Percentiles rank a stretch among this genome's conserved stretches.
Conservation (phyloP, 2,113 vertebrate species). For the Corythoichthys intestinalis region DNA sequence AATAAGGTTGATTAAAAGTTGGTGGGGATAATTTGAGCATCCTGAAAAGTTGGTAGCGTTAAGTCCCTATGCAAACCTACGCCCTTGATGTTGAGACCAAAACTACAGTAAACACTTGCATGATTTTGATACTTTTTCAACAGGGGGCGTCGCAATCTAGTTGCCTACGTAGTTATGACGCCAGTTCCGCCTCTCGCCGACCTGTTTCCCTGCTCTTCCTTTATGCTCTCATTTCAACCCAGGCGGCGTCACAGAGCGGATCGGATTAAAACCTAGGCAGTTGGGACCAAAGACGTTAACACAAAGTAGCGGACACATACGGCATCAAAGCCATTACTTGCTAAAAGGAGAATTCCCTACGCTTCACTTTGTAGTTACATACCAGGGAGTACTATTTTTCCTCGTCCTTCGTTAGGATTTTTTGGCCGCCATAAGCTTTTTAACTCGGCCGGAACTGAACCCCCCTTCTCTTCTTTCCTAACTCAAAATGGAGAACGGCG, state of each 20-base stretch:
- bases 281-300: conserved; percentile 1
- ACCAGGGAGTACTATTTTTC: conserved; percentile 59
- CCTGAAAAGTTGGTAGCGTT: too few relatives aligned
- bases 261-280: neutral
- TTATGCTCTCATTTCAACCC: conserved; percentile 67
- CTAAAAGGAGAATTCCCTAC: conserved; percentile 39
- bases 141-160: conserved; percentile 43
- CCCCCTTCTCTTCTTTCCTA: conserved; percentile 8
- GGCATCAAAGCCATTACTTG: conserved; percentile 42
- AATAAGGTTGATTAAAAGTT: too few relatives aligned
- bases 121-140: too few relatives aligned
- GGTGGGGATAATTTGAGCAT: too few relatives aligned
- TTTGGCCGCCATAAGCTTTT: conserved; percentile 13
- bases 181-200: conserved; percentile 61
- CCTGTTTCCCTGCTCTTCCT: conserved; percentile 39
- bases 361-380: conserved; percentile 40
- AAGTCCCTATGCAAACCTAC: too few relatives aligned
- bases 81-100: too few relatives aligned
- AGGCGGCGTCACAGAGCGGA: conserved; percentile 21
- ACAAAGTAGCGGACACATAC: conserved; percentile 26
- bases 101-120: too few relatives aligned
- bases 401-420: conserved; percentile 28
- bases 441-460: conserved; percentile 39
- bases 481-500: conserved; percentile 85
- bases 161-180: conserved; percentile 50